Conservation (phyloP, 2,113 vertebrate species). For the Jacana jacana region DNA sequence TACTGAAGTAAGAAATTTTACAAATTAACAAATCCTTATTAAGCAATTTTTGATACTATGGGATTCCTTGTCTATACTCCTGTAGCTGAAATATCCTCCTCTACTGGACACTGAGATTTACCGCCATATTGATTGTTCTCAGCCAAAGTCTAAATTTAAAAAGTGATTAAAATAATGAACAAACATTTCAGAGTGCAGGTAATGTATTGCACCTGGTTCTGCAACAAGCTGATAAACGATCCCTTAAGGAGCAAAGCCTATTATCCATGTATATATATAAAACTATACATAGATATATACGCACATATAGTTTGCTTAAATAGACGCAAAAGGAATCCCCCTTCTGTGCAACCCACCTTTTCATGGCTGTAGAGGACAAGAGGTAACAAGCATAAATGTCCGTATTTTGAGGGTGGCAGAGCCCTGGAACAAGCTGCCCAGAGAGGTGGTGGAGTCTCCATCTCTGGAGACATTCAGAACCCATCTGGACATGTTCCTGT, state of each 20-base stretch:
- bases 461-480: no score
- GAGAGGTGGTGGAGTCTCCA: no score
- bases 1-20: not conserved
- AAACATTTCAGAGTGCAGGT: not conserved
- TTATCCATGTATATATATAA: not conserved
- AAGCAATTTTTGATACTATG: not conserved
- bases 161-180: not conserved
- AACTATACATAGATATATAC: not conserved
- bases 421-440: no score
- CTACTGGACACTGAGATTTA: not conserved
- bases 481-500: no score
- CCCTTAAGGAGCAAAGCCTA: not conserved
- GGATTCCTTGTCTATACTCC: not conserved
- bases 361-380: not conserved
- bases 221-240: not conserved
- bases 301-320: not conserved
- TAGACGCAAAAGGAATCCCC: not conserved
- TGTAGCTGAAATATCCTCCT: not conserved
- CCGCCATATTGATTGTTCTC: not conserved
- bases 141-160: not conserved
- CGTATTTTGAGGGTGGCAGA: no score
- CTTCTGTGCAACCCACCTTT: not conserved
- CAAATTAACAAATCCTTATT: not conserved
- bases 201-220: not conserved
- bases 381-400: no score